These are phyloP conservation scores for Anoplolepis gracilipes DNA, from an alignment of 1,140 invertebrate genomes.

Conservation along the genomic window DNA sequence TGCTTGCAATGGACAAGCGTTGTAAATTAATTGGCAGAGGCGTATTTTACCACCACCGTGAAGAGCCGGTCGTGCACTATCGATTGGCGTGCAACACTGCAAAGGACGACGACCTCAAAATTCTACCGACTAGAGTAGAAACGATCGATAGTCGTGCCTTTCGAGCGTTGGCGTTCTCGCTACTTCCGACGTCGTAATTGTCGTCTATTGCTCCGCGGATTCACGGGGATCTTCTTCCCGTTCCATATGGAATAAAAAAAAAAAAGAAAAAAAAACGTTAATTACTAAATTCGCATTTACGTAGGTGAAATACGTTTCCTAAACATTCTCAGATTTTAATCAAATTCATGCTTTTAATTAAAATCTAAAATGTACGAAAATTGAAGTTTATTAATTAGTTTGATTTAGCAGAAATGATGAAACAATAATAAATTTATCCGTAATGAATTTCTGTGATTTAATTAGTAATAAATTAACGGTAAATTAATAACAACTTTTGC, in stretches of 20 bases:
- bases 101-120: slow-evolving; percentile 79
- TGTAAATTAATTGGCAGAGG: slow-evolving; percentile 52
- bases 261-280: no score
- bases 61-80: slow-evolving; percentile 53
- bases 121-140: slow-evolving; percentile 66
- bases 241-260: background rate
- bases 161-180: slow-evolving; percentile 58
- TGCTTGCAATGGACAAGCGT: slow-evolving; percentile 3
- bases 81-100: slow-evolving; percentile 64
- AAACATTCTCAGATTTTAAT: background rate
- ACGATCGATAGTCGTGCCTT: slow-evolving; percentile 77
- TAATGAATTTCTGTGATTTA: background rate
- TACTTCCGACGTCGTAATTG: slow-evolving; percentile 51
- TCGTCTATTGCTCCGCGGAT: background rate
- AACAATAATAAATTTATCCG: background rate
- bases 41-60: slow-evolving; percentile 9
- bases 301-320: background rate
- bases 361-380: background rate
- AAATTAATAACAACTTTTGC: background rate
- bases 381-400: background rate
- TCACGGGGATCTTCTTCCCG: background rate
- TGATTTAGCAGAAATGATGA: background rate
- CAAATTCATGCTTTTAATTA: background rate
- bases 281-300: background rate
- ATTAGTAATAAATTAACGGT: background rate